Conservation (phyloP, 2,888 invertebrate species). For the Philaethria dido region DNA sequence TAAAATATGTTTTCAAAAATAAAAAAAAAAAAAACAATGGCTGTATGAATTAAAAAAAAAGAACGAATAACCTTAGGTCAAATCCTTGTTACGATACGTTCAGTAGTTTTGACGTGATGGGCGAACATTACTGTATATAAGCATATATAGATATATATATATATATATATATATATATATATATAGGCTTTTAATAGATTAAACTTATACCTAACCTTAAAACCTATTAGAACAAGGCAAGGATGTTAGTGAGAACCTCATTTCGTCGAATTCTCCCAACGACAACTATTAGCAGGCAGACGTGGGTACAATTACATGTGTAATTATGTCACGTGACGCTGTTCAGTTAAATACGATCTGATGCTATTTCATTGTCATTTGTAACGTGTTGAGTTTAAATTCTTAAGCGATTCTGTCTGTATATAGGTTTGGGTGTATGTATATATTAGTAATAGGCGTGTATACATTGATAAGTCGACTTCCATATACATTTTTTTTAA, state of each 20-base stretch:
- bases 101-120: too few species aligned
- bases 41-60: too few species aligned
- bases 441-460: not conserved
- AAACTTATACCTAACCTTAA: not conserved
- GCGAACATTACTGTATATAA: too few species aligned
- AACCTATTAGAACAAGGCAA: not conserved
- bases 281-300: constrained; percentile 33
- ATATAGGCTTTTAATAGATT: too few species aligned
- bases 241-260: not conserved
- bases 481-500: too few species aligned
- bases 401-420: not conserved
- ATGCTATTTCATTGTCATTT: constrained; percentile 10
- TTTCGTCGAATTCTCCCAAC: constrained; percentile 33
- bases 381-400: not conserved
- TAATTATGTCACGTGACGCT: constrained; percentile 34
- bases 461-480: too few species aligned
- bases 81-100: too few species aligned
- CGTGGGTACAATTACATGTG: constrained; percentile 33
- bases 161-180: too few species aligned
- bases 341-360: constrained; percentile 26
- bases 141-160: too few species aligned
- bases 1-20: too few species aligned
- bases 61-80: too few species aligned
- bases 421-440: not conserved
- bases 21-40: too few species aligned